phyloP scores from a whole-genome alignment of 1,140 invertebrate species.

The Tetranychus cinnabarinus region DNA sequence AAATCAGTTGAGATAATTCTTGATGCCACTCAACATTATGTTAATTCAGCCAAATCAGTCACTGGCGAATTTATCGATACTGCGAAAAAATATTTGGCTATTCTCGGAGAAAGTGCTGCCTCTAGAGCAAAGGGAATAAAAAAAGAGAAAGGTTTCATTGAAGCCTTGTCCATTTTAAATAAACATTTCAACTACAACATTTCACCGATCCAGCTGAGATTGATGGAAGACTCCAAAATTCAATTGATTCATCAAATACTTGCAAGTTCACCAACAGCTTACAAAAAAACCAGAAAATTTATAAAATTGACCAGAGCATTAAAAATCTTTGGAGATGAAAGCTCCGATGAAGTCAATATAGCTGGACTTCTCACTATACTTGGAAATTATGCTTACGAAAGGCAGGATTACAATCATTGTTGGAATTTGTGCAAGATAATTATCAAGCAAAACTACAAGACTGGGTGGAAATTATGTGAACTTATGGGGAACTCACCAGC shows the following conservation, averaged over 20 bases:
- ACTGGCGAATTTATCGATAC: constrained; percentile 36
- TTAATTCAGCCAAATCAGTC: constrained; percentile 34
- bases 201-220: constrained; percentile 30
- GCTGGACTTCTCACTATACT: constrained; percentile 32
- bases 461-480: constrained; percentile 29
- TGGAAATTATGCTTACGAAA: constrained; percentile 30
- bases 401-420: constrained; percentile 28
- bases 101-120: constrained; percentile 26
- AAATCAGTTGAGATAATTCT: constrained; percentile 27
- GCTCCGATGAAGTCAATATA: constrained; percentile 20
- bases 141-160: constrained; percentile 35
- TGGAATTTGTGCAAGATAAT: constrained; percentile 27
- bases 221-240: constrained; percentile 3
- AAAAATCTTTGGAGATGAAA: constrained; percentile 23
- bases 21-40: constrained; percentile 35
- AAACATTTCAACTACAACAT: constrained; percentile 32
- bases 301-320: constrained; percentile 31
- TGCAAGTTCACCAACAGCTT: neutral
- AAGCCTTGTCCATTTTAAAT: constrained; percentile 32
- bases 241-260: constrained; percentile 1
- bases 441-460: constrained; percentile 25
- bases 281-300: constrained; percentile 2
- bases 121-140: constrained; percentile 20
- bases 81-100: constrained; percentile 33
- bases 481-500: constrained; percentile 26